Base-by-base conservation (phyloP, 2,797 vertebrate species). In the Parambassis ranga region DNA sequence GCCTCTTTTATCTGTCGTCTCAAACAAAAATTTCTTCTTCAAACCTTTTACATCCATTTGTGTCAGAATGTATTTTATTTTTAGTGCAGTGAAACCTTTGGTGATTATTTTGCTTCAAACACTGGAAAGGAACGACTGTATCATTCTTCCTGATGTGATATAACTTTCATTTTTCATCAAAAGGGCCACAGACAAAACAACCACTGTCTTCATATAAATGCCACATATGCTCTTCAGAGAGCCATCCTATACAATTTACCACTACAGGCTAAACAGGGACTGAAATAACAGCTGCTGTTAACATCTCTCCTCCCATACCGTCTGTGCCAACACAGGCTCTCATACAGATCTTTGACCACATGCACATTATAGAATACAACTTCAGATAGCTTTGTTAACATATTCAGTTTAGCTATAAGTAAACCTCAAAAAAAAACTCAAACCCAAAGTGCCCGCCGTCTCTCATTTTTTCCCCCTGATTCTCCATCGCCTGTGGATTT, bases 341-440 rank as follows among this genome's bases (percentile, higher is more conserved):
- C 36, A 19, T 64, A 50, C 49, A 67, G 50, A 38, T 43, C 7
- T 59, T 11, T 65, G 35, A 71, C 66, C 65, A 61, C 57, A 49
- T 61, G 30, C 14, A 60, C 44, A 65, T 65, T 59, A 71, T 53
- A 53, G 62, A 66, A 55, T 1, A 49, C 9, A 31, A 16, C 35
- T 46, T 66, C 24, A 57, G 19, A 57, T 62, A 59, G 23, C 49
- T 30, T 48, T 77, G 76, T 68, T 57, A 48, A 39, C 14, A 0
- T 46, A 10, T 48, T 39, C 8, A 59, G 35, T 65, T 33, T 52
- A 62, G 47, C 61, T 71, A 33, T 61, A 67, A 69, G 72, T 74
- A 75, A 78, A 81, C 44, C 52, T 67, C 31, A 59, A n/a, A n/a
- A n/a, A n/a, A n/a, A n/a, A 71, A 70, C 62, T 79, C 71, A 77